Evolutionary conservation across 2,888 invertebrate genomes (phyloP).

Genomic region (Trichogramma evanescens): DNA sequence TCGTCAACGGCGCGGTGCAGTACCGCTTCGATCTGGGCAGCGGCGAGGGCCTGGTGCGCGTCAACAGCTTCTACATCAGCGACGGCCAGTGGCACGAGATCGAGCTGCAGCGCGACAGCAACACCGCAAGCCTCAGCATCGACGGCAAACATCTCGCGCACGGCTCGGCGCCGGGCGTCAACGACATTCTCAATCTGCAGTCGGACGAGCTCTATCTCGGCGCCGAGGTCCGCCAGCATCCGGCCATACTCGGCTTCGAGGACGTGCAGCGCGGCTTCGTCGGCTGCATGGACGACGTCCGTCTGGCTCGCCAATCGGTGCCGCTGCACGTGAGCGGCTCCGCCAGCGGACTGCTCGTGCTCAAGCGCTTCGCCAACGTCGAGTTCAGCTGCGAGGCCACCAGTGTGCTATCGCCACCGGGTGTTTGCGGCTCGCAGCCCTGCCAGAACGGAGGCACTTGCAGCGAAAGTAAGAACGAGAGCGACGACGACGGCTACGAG

Average conservation of each 20-base stretch:
- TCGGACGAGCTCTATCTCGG: slow-evolving; percentile 78
- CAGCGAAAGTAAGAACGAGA: slow-evolving; percentile 50
- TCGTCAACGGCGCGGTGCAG: slow-evolving; percentile 77
- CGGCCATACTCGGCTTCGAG: slow-evolving; percentile 63
- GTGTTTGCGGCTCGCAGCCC: slow-evolving; percentile 69
- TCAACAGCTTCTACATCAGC: slow-evolving; percentile 68
- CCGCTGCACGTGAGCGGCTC: slow-evolving; percentile 65
- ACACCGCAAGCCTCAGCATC: slow-evolving; percentile 68
- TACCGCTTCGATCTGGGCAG: slow-evolving; percentile 89
- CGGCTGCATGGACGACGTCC: slow-evolving; percentile 85
- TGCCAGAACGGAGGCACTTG: slow-evolving; percentile 72
- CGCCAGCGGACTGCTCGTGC: slow-evolving; percentile 54
- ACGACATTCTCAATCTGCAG: slow-evolving; percentile 77
- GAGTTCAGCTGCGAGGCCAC: slow-evolving; percentile 63
- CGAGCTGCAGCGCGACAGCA: slow-evolving; percentile 73
- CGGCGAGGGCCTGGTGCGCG: slow-evolving; percentile 77
- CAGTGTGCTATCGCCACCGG: slow-evolving; percentile 54
- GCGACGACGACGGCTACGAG: slow-evolving; percentile 49
- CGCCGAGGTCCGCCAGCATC: slow-evolving; percentile 72
- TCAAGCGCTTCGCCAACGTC: slow-evolving; percentile 64
- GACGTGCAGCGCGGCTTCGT: slow-evolving; percentile 79
- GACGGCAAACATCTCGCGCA: slow-evolving; percentile 69
- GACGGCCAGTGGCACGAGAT: slow-evolving; percentile 82
- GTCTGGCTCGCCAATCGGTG: slow-evolving; percentile 66
- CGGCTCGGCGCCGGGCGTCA: slow-evolving; percentile 73